Evolutionary conservation across 2,888 invertebrate species (phyloP).

Genomic region (Nemotelus pantherinus): DNA sequence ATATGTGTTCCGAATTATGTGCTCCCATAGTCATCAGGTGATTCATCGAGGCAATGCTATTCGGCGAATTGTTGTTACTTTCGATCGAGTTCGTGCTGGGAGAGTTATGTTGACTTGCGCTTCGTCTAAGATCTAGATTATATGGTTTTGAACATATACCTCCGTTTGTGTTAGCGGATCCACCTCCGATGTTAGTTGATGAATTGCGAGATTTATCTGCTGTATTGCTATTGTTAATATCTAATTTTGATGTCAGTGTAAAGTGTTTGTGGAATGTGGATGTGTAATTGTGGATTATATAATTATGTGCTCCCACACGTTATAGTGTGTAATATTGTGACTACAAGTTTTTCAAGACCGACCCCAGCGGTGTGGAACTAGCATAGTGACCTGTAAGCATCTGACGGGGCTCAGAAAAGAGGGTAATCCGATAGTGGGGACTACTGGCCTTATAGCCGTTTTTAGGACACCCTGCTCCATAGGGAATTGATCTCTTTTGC

Average conservation of each 20-base stretch:
- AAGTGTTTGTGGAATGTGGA: too few relatives aligned
- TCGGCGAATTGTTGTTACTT: constrained; percentile 65
- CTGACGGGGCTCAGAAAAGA: too few relatives aligned
- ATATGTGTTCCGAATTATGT: constrained; percentile 51
- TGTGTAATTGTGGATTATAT: too few relatives aligned
- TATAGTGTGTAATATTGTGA: neutral
- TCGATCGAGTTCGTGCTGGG: constrained; percentile 64
- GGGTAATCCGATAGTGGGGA: too few relatives aligned
- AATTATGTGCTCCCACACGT: neutral
- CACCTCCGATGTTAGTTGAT: constrained; percentile 45
- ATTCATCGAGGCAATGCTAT: constrained; percentile 59
- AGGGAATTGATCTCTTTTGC: too few relatives aligned
- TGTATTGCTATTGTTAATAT: constrained; percentile 27
- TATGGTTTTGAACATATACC: constrained; percentile 58
- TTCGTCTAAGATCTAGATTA: constrained; percentile 60
- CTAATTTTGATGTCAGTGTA: too few relatives aligned
- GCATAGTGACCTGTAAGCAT: too few relatives aligned
- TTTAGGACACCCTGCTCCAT: too few relatives aligned
- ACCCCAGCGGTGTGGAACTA: too few relatives aligned
- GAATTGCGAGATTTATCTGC: constrained; percentile 30
- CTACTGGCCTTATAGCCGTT: too few relatives aligned
- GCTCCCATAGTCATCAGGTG: constrained; percentile 50
- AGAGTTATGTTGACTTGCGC: constrained; percentile 63
- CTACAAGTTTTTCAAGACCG: neutral
- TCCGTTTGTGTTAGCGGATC: constrained; percentile 48